A percentile compares a stretch with the other conserved stretches of the same genome.
Evolutionary conservation across 1,140 invertebrate species (phyloP).

Genomic region (Drosophila repleta): DNA sequence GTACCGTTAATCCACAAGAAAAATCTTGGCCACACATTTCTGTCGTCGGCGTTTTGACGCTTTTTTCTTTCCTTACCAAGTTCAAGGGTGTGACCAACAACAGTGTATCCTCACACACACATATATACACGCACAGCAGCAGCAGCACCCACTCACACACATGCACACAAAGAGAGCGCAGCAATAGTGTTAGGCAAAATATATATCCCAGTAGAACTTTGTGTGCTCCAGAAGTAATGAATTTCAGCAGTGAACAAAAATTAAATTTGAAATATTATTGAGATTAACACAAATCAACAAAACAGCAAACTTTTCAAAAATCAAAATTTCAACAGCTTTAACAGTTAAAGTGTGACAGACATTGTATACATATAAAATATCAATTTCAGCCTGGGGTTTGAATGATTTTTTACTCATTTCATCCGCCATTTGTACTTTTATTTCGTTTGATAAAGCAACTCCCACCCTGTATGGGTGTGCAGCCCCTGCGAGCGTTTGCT

Average conservation of each 20-base stretch:
- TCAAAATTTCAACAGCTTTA: too few relatives aligned
- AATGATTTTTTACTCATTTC: not conserved
- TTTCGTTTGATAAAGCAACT: conserved; percentile 66
- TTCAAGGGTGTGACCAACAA: conserved; percentile 82
- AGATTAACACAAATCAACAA: too few relatives aligned
- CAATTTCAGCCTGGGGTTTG: not conserved
- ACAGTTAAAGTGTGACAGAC: too few relatives aligned
- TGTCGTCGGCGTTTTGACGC: conserved; percentile 36
- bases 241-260: too few relatives aligned
- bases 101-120: conserved; percentile 25
- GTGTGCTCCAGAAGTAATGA: not conserved
- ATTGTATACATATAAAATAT: too few relatives aligned
- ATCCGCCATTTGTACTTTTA: conserved; percentile 72
- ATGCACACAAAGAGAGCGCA: conserved; percentile 3
- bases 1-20: conserved; percentile 71
- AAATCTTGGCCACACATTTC: conserved; percentile 15
- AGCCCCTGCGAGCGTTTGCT: conserved; percentile 31
- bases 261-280: too few relatives aligned
- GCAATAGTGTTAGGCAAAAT: conserved; percentile 22
- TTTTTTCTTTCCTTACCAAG: conserved; percentile 66
- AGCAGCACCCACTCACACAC: conserved; percentile 5
- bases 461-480: conserved; percentile 48
- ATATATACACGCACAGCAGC: conserved; percentile 22
- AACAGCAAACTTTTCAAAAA: too few relatives aligned
- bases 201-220: conserved; percentile 30